Base-by-base conservation (phyloP, 2,113 vertebrate genomes). In the Ptilonorhynchus violaceus region DNA sequence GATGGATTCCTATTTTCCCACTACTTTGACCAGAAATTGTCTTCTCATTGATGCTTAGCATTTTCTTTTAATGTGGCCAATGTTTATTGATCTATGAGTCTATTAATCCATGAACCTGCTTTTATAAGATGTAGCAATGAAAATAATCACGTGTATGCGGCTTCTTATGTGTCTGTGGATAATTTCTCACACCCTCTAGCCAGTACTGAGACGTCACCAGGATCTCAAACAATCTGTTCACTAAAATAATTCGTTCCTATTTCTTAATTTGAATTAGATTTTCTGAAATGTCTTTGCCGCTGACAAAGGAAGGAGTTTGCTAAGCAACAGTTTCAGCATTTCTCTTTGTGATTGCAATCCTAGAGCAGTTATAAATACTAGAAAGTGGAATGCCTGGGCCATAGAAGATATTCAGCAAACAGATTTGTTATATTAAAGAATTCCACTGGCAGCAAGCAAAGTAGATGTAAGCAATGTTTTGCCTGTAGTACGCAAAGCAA, bases 271-370 rank as follows among this genome's bases (percentile, higher is more conserved):
- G 19, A 68, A 44, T 75, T 50, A 41, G 16, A 56, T 25, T 37
- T 74, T 79, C 69, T 39, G 55, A 88, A 80, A 80, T 46, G 27
- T 42, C 73, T 80, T 74, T 68, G 27, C 47, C 52, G 52, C 15
- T 70, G 64, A 47, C 70, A 63, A 77, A 77, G 56, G 39, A 84
- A 92, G 49, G 56, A 68, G 13, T 89, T 93, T n/a, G 23, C 95
- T 94, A 96, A 92, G 92, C 85, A 97, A 93, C 77, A 64, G 53
- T 42, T 94, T 73, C 87, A 89, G 31, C 23, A 47, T 91, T 89
- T 95, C 56, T 88, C 88, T 69, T 58, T 83, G 55, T 80, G 70
- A 89, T 1, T 76, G 74, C 93, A 95, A 73, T 56, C 49, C 60
- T 85, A 63, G 35, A 91, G 50, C 39, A 80, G 47, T 81, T 89